phyloP scores from a whole-genome alignment of 2,113 vertebrate genomes.

The Lipotes vexillifer region DNA sequence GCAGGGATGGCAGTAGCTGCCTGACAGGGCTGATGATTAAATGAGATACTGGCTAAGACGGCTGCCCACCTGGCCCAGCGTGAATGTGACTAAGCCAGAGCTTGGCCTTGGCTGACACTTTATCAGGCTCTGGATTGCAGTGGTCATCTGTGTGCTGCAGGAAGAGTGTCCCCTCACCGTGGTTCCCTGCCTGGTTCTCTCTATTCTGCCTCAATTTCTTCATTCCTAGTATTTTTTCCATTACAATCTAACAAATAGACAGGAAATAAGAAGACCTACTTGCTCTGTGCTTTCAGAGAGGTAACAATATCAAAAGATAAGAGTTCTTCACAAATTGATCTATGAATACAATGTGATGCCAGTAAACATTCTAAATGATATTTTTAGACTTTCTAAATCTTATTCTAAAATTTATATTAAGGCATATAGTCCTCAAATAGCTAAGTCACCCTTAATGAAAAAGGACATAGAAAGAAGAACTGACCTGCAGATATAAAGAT shows the following conservation, averaged over 20 bases:
- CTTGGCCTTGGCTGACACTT: not conserved
- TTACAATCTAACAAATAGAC: not conserved
- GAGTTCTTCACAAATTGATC: not conserved
- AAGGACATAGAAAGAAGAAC: not conserved
- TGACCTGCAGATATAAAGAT: not conserved
- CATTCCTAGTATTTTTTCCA: not conserved
- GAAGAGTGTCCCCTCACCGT: fast-evolving
- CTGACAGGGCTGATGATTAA: not conserved
- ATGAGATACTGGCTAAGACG: not conserved
- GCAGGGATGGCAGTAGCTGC: not conserved
- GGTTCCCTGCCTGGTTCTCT: not conserved
- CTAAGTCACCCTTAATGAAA: not conserved
- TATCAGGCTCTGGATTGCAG: not conserved
- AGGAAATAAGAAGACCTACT: not conserved
- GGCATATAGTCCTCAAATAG: not conserved
- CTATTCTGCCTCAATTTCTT: not conserved
- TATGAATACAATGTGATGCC: not conserved
- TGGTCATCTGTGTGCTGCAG: not conserved
- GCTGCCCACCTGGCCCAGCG: fast-evolving
- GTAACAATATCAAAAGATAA: not conserved
- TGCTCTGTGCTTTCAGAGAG: not conserved
- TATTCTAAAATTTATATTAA: not conserved
- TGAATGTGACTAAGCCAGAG: not conserved
- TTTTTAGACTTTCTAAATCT: not conserved
- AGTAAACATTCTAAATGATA: not conserved